A percentile compares a stretch with the other conserved stretches of the same genome.
Conservation (phyloP, 2,113 vertebrate species). For the Mastomys coucha region DNA sequence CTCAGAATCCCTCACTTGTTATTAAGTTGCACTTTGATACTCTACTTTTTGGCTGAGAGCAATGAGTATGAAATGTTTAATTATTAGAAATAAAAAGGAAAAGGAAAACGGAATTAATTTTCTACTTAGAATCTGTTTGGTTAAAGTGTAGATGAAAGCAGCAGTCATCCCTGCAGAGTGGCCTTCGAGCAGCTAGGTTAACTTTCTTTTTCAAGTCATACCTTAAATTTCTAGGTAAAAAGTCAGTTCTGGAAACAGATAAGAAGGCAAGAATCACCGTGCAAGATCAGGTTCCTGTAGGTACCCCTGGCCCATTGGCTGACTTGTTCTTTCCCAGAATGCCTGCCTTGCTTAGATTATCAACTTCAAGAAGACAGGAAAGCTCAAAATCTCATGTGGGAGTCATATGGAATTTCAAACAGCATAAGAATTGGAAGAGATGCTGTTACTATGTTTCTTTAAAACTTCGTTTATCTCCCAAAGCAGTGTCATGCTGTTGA, state of each 20-base stretch:
- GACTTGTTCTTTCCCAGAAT: not conserved
- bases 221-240: not conserved
- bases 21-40: slow-evolving; percentile 13
- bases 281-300: not conserved
- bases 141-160: not conserved
- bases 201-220: not conserved
- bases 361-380: not conserved
- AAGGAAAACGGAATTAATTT: not conserved
- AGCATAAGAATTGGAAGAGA: slow-evolving; percentile 30
- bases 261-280: accelerated
- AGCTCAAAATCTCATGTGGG: not conserved
- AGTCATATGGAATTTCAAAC: not conserved
- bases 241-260: slow-evolving; percentile 15
- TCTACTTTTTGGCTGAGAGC: not conserved
- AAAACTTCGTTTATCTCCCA: not conserved
- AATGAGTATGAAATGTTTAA: slow-evolving; percentile 28
- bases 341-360: not conserved
- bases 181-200: not conserved
- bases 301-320: not conserved
- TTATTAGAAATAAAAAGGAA: slow-evolving; percentile 41
- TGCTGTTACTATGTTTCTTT: not conserved
- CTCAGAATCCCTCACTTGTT: not conserved
- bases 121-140: accelerated
- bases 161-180: not conserved
- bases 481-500: not conserved